These are phyloP conservation scores for Pseudocheirus occidentalis DNA, from an alignment of 2,797 vertebrate species.

Conservation along the genomic window DNA sequence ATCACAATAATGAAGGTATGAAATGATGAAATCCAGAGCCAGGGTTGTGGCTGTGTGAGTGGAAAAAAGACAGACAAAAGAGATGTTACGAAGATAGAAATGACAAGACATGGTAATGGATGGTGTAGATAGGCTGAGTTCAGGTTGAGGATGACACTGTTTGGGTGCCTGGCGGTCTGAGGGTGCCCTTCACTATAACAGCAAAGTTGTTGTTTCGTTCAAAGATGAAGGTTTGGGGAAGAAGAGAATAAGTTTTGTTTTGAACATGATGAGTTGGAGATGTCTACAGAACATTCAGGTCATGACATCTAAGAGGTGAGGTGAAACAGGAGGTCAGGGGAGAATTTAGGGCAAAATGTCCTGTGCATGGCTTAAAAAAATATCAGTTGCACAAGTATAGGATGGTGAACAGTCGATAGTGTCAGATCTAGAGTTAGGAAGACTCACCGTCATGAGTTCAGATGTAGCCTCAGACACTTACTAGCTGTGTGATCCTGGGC, in stretches of 20 bases:
- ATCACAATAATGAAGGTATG: not conserved
- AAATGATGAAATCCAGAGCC: not conserved
- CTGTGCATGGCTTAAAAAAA: not conserved
- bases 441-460: not conserved
- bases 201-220: too few species aligned
- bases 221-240: not conserved
- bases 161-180: not conserved
- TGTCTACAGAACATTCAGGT: not conserved
- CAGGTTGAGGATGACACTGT: not conserved
- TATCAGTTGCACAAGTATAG: not conserved
- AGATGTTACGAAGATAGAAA: not conserved
- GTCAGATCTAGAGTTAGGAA: not conserved
- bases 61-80: not conserved
- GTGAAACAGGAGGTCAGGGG: not conserved
- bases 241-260: not conserved
- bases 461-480: not conserved
- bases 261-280: not conserved
- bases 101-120: not conserved
- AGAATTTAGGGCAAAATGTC: not conserved
- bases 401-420: not conserved
- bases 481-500: not conserved
- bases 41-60: not conserved
- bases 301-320: not conserved
- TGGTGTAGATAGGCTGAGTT: not conserved
- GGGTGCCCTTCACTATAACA: not conserved